Conservation (phyloP, 2,888 invertebrate genomes). For the Andricus quercusramuli region DNA sequence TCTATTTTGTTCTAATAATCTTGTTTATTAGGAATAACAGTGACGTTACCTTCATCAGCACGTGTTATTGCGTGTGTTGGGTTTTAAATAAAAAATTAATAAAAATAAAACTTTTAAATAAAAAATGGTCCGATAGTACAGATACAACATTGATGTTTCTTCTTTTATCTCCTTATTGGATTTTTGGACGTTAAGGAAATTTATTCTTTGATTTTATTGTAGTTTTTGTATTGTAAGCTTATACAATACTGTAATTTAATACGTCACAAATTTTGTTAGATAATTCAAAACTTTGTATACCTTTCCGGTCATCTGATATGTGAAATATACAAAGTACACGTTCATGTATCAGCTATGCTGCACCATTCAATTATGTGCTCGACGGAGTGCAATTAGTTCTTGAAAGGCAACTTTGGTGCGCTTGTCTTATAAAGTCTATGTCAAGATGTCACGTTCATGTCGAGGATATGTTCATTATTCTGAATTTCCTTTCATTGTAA, state of each 20-base stretch:
- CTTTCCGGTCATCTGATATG: background rate
- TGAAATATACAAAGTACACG: constrained; percentile 6
- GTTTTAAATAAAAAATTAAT: no score
- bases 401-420: constrained; percentile 34
- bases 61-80: no score
- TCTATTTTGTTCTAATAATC: no score
- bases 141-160: no score
- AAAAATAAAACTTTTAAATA: no score
- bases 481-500: constrained; percentile 4
- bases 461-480: constrained; percentile 23
- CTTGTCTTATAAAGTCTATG: constrained; percentile 28
- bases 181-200: no score
- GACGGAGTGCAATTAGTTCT: constrained; percentile 18
- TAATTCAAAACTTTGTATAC: background rate
- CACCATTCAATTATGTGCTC: constrained; percentile 21
- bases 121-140: no score
- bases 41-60: no score
- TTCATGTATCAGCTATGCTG: constrained; percentile 14
- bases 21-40: no score
- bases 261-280: background rate
- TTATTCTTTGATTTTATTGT: background rate
- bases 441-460: constrained; percentile 21
- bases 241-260: background rate
- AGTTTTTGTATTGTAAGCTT: background rate
- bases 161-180: no score